Evolutionary conservation across 2,888 invertebrate genomes (phyloP).

Genomic region (Drosophila niveifrons): DNA sequence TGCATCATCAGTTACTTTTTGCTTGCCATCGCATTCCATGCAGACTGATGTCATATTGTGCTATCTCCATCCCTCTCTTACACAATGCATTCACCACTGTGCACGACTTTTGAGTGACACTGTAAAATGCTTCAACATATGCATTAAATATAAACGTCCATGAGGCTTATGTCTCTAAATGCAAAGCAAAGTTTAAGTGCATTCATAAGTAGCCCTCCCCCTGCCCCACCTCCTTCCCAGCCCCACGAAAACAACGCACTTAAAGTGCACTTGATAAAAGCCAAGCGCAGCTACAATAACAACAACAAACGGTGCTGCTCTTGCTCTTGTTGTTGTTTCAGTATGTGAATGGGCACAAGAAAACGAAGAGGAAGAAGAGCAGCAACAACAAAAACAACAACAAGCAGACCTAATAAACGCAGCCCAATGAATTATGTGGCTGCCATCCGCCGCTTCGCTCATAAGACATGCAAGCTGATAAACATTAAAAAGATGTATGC

Average conservation of each 20-base stretch:
- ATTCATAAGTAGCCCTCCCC: slow-evolving; percentile 51
- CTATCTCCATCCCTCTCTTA: slow-evolving; percentile 22
- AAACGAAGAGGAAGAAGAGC: slow-evolving; percentile 1
- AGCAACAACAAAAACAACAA: slow-evolving; percentile 26
- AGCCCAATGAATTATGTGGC: slow-evolving; percentile 62
- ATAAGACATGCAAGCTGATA: slow-evolving; percentile 60
- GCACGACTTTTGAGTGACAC: slow-evolving; percentile 60
- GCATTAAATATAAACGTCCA: slow-evolving; percentile 42
- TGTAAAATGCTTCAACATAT: slow-evolving; percentile 52
- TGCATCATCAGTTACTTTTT: slow-evolving; percentile 6
- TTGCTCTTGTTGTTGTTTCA: slow-evolving; percentile 29
- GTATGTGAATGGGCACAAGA: slow-evolving; percentile 64
- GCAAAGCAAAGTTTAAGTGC: slow-evolving; percentile 64
- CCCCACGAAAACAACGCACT: slow-evolving; percentile 27
- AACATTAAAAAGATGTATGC: slow-evolving; percentile 69
- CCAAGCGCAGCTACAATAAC: slow-evolving; percentile 45
- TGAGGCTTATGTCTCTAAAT: slow-evolving; percentile 54
- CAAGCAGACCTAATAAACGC: slow-evolving; percentile 61
- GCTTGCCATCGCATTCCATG: slow-evolving; percentile 32
- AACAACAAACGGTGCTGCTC: slow-evolving; percentile 38
- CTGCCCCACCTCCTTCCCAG: neutral
- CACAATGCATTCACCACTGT: slow-evolving; percentile 27
- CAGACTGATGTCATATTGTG: slow-evolving; percentile 45
- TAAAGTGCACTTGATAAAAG: slow-evolving; percentile 70
- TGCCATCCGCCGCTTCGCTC: slow-evolving; percentile 12